Evolutionary conservation across 2,113 vertebrate species (phyloP).

Genomic region (Lethenteron camtschaticum): DNA sequence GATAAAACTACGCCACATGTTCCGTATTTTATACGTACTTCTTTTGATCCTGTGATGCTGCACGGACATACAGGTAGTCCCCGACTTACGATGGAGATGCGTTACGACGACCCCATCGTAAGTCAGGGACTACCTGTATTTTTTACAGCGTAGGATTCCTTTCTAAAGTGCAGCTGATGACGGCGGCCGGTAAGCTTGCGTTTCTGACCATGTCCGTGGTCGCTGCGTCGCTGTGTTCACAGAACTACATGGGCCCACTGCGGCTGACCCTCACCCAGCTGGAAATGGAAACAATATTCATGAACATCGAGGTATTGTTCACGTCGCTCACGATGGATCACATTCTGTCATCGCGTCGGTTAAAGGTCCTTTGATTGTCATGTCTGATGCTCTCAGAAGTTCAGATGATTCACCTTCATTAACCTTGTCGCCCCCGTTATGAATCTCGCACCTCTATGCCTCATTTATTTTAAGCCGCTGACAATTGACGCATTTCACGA

Average conservation of each 20-base stretch:
- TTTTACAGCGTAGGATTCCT: neutral
- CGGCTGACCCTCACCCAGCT: constrained; percentile 32
- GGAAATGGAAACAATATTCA: constrained; percentile 61
- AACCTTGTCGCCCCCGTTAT: neutral
- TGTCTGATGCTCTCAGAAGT: neutral
- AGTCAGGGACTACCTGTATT: no score
- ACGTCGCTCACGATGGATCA: neutral
- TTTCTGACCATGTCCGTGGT: no score
- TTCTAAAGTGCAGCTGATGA: constrained; percentile 1
- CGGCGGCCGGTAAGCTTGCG: no score
- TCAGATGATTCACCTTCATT: no score
- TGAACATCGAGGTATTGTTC: constrained; percentile 40
- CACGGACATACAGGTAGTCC: no score
- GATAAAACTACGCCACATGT: no score
- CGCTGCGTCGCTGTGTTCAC: neutral
- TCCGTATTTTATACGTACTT: no score
- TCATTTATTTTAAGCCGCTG: neutral
- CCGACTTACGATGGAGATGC: no score
- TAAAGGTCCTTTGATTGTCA: neutral
- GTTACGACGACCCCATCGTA: no score
- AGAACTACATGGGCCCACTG: constrained; percentile 68
- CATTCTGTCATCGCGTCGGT: neutral
- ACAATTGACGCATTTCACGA: no score
- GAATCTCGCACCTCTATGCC: neutral
- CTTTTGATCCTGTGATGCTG: no score